Conservation (phyloP, 2,797 vertebrate species). For the Hyperoplus immaculatus region DNA sequence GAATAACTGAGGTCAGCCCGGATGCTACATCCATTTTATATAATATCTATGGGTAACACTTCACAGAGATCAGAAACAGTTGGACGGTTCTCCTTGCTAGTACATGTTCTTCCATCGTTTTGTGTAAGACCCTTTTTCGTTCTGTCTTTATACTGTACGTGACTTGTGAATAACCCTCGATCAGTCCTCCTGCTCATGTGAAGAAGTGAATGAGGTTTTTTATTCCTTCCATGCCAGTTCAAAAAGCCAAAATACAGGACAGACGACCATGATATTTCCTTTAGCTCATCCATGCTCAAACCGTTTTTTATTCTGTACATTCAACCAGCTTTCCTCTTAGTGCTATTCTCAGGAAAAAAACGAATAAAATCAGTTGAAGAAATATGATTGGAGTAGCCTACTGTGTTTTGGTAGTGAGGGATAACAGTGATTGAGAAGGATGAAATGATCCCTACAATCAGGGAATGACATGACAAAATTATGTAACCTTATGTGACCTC, state of each 20-base stretch:
- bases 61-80: slow-evolving; percentile 16
- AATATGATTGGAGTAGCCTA: too few species aligned
- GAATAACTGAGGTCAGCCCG: too few species aligned
- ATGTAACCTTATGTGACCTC: neutral
- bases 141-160: neutral
- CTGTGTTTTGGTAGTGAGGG: too few species aligned
- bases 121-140: neutral
- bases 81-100: neutral
- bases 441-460: slow-evolving; percentile 5
- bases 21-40: too few species aligned
- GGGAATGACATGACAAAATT: neutral
- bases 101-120: neutral
- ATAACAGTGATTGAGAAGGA: too few species aligned
- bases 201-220: too few species aligned
- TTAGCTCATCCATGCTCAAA: too few species aligned
- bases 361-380: too few species aligned
- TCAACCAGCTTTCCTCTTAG: neutral
- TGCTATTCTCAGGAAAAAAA: neutral
- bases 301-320: too few species aligned
- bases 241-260: too few species aligned
- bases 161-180: neutral
- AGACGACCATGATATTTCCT: too few species aligned
- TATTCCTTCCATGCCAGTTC: too few species aligned
- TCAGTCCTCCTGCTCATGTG: neutral
- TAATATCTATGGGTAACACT: neutral